Conservation (phyloP, 1,140 invertebrate species). For the Trachymyrmex septentrionalis region DNA sequence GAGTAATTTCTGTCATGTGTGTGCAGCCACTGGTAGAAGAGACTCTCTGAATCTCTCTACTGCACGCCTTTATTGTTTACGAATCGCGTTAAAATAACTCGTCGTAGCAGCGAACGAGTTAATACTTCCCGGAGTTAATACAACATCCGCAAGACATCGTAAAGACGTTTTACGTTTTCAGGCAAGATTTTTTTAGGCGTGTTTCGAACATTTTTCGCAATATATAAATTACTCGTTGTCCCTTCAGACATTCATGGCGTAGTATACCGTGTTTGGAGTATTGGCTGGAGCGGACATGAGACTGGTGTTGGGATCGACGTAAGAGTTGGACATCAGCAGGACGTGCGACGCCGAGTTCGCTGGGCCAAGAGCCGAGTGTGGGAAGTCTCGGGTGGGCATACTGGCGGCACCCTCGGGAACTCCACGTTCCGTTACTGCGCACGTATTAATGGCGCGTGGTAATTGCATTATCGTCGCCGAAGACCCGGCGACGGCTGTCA, state of each 20-base stretch:
- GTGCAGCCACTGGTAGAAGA: not conserved
- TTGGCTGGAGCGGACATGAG: constrained; percentile 81
- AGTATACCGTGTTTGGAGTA: constrained; percentile 85
- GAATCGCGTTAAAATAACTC: not conserved
- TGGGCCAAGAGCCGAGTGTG: constrained; percentile 57
- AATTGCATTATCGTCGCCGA: constrained; percentile 82
- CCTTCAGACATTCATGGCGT: constrained; percentile 86
- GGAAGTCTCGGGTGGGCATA: constrained; percentile 87
- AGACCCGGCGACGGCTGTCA: constrained; percentile 79
- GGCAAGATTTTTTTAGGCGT: not conserved
- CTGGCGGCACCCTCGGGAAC: constrained; percentile 89
- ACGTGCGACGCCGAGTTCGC: constrained; percentile 57
- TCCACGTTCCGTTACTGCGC: constrained; percentile 87
- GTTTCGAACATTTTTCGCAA: not conserved
- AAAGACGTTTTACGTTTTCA: not conserved
- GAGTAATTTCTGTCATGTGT: not conserved
- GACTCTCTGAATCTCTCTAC: not conserved
- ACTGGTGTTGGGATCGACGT: constrained; percentile 73
- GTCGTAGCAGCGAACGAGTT: not conserved
- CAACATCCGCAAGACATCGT: not conserved
- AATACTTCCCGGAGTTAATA: not conserved
- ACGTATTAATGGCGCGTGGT: constrained; percentile 71
- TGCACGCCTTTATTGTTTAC: not conserved
- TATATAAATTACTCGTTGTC: not conserved
- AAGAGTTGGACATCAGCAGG: constrained; percentile 68